Conservation (phyloP, 2,888 invertebrate species). For the Drosophila eohydei region DNA sequence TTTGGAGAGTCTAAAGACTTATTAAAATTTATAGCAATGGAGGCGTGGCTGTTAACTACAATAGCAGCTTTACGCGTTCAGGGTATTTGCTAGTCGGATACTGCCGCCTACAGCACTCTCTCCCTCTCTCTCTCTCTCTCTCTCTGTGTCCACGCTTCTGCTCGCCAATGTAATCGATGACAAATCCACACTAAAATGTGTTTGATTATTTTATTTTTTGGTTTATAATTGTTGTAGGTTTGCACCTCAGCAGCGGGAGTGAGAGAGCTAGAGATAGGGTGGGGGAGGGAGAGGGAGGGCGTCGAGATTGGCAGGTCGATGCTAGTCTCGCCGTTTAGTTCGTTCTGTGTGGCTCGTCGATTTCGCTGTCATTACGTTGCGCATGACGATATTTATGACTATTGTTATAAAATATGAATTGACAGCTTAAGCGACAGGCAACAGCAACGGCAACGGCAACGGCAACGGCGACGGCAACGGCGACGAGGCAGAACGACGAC, state of each 20-base stretch:
- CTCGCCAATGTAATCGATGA: conserved; percentile 52
- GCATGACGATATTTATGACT: conserved; percentile 82
- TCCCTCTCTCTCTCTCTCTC: too few species aligned
- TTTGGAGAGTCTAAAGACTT: too few species aligned
- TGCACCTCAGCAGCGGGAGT: not conserved
- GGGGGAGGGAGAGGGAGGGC: not conserved
- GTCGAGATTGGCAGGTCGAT: conserved; percentile 2
- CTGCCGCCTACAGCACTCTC: not conserved
- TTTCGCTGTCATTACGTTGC: conserved; percentile 73
- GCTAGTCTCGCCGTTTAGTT: conserved; percentile 29
- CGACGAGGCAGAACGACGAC: conserved; percentile 24
- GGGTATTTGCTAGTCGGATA: not conserved
- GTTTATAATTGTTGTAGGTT: conserved; percentile 59
- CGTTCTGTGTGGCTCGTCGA: conserved; percentile 38
- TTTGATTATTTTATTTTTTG: conserved; percentile 64
- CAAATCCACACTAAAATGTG: conserved; percentile 75
- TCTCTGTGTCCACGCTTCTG: not conserved
- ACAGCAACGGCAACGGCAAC: conserved; percentile 21
- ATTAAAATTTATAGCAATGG: too few species aligned
- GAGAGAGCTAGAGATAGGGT: not conserved
- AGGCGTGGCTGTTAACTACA: too few species aligned
- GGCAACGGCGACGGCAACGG: conserved; percentile 18
- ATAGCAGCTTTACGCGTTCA: too few species aligned
- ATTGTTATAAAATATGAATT: conserved; percentile 84
- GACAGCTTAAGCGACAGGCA: conserved; percentile 79